Conservation (phyloP, 2,888 invertebrate genomes). For the Brachypterus glaber region DNA sequence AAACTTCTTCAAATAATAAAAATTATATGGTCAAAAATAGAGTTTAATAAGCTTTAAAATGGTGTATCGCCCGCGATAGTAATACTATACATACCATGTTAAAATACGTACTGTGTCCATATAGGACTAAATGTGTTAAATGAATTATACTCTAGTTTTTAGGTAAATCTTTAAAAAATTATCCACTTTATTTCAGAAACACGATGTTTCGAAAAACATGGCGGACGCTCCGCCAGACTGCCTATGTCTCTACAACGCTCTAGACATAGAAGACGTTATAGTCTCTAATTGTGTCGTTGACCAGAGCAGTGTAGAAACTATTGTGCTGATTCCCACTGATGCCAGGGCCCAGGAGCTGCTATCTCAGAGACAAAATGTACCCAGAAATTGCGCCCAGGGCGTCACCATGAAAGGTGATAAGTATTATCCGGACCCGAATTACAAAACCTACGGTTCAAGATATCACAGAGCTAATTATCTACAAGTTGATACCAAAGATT, state of each 20-base stretch:
- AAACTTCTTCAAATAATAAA: not conserved
- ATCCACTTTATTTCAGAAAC: constrained; percentile 35
- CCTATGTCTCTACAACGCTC: constrained; percentile 55
- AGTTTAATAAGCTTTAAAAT: no score
- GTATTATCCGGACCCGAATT: constrained; percentile 68
- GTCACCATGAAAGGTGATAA: constrained; percentile 58
- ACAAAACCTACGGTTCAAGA: constrained; percentile 60
- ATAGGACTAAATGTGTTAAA: no score
- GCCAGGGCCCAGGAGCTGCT: constrained; percentile 62
- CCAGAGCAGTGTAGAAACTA: constrained; percentile 59
- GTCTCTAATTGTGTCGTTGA: constrained; percentile 82
- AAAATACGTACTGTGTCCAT: no score
- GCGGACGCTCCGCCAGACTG: constrained; percentile 41
- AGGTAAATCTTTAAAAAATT: no score
- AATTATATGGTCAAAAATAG: not conserved
- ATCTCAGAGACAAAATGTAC: constrained; percentile 53
- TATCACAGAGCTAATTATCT: constrained; percentile 48
- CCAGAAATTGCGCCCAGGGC: constrained; percentile 55
- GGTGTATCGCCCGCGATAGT: no score
- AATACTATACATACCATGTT: no score
- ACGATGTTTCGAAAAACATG: constrained; percentile 40
- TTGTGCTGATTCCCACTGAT: constrained; percentile 64
- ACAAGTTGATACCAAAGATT: constrained; percentile 57
- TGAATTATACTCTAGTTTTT: no score
- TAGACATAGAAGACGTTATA: constrained; percentile 65